A percentile compares a stretch with the other conserved stretches of the same genome.
Conservation (phyloP, 2,888 invertebrate genomes). For the Bombylius discolor region DNA sequence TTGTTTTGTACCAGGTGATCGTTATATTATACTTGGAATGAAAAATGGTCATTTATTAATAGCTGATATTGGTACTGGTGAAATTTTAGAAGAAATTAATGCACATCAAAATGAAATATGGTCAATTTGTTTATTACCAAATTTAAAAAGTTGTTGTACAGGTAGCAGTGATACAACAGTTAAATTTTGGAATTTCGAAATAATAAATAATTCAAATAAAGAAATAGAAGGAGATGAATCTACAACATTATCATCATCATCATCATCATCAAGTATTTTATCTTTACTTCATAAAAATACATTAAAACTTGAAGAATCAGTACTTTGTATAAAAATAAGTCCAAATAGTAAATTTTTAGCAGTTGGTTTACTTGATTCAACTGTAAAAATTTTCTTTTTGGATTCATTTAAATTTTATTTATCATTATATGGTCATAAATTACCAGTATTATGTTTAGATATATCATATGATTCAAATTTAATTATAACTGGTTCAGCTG, state of each 20-base stretch:
- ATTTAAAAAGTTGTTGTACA: conserved; percentile 70
- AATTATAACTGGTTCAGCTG: conserved; percentile 88
- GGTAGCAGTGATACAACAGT: conserved; percentile 83
- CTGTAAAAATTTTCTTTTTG: conserved; percentile 87
- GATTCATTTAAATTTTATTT: conserved; percentile 93
- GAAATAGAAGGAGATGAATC: conserved; percentile 41
- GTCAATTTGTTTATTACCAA: conserved; percentile 64
- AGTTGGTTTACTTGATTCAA: conserved; percentile 80
- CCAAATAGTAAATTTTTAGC: conserved; percentile 80
- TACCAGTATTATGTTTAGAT: conserved; percentile 87
- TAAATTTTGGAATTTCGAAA: conserved; percentile 89
- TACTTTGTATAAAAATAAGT: conserved; percentile 69
- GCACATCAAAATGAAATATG: conserved; percentile 75
- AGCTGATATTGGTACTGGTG: conserved; percentile 70
- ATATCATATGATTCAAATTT: conserved; percentile 78
- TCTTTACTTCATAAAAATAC: conserved; percentile 70
- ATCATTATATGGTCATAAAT: conserved; percentile 89
- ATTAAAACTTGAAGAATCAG: conserved; percentile 75
- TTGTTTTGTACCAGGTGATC: conserved; percentile 76
- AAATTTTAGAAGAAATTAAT: conserved; percentile 60
- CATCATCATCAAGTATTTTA: conserved; percentile 41
- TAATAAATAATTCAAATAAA: conserved; percentile 54
- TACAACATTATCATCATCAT: not conserved
- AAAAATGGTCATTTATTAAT: conserved; percentile 73
- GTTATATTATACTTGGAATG: conserved; percentile 77